Evolutionary conservation across 1,140 invertebrate species (phyloP), one percentile per base, ranked within the genome.

Genomic region (Drosophila yakuba): DNA sequence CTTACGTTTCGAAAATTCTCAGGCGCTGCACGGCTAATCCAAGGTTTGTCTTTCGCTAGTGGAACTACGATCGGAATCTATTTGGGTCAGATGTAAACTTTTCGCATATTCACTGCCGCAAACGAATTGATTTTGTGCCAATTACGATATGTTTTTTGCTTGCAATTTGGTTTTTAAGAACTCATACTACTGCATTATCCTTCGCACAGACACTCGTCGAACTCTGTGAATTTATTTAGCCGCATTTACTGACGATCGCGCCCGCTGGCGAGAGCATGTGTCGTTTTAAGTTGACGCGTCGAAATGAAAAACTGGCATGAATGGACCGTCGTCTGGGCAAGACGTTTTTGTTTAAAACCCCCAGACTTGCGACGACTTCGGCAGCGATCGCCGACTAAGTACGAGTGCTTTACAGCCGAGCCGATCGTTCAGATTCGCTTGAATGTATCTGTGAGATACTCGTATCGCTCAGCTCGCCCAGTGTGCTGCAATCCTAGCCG

Each of bases 291-390:
- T 91, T 91, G 85, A 89, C 90, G 88, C 90, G 91, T 86, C 80
- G 90, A 88, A 91, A 91, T 91, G 90, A 91, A 91, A 91, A 91
- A 90, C 90, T 91, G 78, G 90, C 90, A 86, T 91, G 90, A 91
- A 91, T 91, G 83, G 84, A 91, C 88, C 90, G 84, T 66, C 74
- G 74, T 63, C 79, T 75, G 76, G 74, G 90, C 88, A 88, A 91
- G 90, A 91, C 80, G 90, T 91, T 91, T 91, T 91, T 91, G 90
- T 91, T 90, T 69, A 73, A 90, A 89, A 85, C 59, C 41, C 66
- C 54, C 76, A 79, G 76, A 79, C 79, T 80, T 72, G 52, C 75
- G 66, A 62, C 61, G 74, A 12, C 54, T 57, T 59, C 71, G 56
- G n/a, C 61, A 44, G 62, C 74, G 56, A 64, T 72, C 83, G 67